These are phyloP conservation scores for Flabesymbios commensalis DNA, from an alignment of 2,888 invertebrate genomes.

Conservation along the genomic window DNA sequence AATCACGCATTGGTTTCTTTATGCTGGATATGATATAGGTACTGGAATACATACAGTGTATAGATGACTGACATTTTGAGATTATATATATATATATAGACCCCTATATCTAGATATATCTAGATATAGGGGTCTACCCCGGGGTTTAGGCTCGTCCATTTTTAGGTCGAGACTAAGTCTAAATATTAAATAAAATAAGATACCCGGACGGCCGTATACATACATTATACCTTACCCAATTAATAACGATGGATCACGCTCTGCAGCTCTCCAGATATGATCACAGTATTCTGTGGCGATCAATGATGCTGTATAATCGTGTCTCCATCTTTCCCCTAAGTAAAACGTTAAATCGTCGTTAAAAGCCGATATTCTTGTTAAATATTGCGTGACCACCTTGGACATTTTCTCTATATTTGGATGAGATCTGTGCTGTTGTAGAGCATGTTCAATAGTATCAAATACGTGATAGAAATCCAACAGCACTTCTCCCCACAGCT, in stretches of 20 bases:
- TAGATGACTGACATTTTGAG: too few relatives aligned
- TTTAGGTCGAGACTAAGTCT: too few relatives aligned
- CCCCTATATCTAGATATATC: too few relatives aligned
- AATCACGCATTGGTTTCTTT: too few relatives aligned
- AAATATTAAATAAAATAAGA: too few relatives aligned
- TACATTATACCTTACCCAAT: conserved; percentile 12
- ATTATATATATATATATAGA: too few relatives aligned
- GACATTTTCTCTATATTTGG: conserved; percentile 17
- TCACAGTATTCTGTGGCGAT: conserved; percentile 31
- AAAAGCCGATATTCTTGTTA: conserved; percentile 27
- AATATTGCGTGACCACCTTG: conserved; percentile 20
- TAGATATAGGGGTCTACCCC: too few relatives aligned
- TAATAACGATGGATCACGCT: conserved; percentile 9
- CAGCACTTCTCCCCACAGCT: conserved; percentile 25
- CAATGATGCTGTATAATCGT: conserved; percentile 19
- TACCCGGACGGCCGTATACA: too few relatives aligned
- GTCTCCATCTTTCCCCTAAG: conserved; percentile 34
- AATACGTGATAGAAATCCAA: conserved; percentile 39
- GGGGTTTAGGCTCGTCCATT: too few relatives aligned
- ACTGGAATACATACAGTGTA: too few relatives aligned
- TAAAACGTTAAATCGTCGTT: conserved; percentile 35
- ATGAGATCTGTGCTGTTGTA: conserved; percentile 25
- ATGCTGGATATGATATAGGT: too few relatives aligned
- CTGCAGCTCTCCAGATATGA: conserved; percentile 15
- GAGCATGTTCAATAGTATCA: conserved; percentile 32